phyloP scores from a whole-genome alignment of 92 coral and sea anemone species.

The Diadumene lineata region DNA sequence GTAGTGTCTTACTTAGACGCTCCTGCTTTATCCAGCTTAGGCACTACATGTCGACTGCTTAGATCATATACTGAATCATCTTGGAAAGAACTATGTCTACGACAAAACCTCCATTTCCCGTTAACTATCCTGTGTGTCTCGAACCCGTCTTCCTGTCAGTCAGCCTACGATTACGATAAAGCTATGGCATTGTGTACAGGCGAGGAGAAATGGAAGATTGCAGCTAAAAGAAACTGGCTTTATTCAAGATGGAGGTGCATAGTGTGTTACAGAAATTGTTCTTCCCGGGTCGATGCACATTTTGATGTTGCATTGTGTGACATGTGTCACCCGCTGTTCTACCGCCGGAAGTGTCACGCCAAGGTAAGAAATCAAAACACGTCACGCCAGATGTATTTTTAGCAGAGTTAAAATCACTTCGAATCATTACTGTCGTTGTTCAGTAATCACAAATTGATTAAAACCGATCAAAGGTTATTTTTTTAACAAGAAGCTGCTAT shows the following conservation, averaged over 20 bases:
- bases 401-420: too few relatives aligned
- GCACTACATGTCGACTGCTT: slow-evolving; percentile 83
- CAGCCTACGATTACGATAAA: slow-evolving; percentile 81
- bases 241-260: slow-evolving; percentile 95
- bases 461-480: too few relatives aligned
- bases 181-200: slow-evolving; percentile 77
- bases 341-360: slow-evolving; percentile 99
- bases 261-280: slow-evolving; percentile 89
- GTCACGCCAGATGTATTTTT: too few relatives aligned
- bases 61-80: slow-evolving; percentile 63
- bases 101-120: slow-evolving; percentile 58
- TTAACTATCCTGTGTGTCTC: slow-evolving; percentile 90
- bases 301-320: slow-evolving; percentile 95
- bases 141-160: slow-evolving; percentile 64
- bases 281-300: slow-evolving; percentile 87
- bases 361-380: too few relatives aligned
- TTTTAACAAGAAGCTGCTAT: too few relatives aligned
- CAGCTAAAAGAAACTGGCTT: slow-evolving; percentile 84
- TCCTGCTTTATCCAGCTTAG: slow-evolving; percentile 83
- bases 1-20: slow-evolving; percentile 87
- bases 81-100: slow-evolving; percentile 85
- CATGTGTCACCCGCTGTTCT: slow-evolving; percentile 91
- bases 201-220: slow-evolving; percentile 81
- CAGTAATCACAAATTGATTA: too few relatives aligned
- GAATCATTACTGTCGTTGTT: too few relatives aligned